These are phyloP conservation scores for Podarcis raffonei DNA, from an alignment of 2,113 vertebrate genomes.

Conservation along the genomic window DNA sequence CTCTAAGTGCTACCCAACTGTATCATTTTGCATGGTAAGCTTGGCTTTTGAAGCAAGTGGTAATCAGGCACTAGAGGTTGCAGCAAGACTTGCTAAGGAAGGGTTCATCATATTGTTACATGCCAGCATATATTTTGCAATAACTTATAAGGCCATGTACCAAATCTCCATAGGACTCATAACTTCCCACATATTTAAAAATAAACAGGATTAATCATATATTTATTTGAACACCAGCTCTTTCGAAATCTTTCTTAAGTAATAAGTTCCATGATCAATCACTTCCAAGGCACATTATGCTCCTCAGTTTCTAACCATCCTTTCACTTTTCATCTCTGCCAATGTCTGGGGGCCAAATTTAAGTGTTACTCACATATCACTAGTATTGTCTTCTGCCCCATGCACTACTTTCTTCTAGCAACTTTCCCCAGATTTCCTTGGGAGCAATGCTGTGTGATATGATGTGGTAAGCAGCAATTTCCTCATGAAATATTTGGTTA, in stretches of 20 bases:
- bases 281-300: not conserved
- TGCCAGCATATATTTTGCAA: not conserved
- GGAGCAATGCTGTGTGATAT: too few species aligned
- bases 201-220: not conserved
- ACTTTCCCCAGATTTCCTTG: too few species aligned
- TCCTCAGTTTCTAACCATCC: not conserved
- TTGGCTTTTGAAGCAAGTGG: too few species aligned
- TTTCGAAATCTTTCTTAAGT: not conserved
- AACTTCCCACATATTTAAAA: not conserved
- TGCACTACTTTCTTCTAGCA: too few species aligned
- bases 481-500: too few species aligned
- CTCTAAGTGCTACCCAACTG: too few species aligned
- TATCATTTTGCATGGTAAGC: too few species aligned
- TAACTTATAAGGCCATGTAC: not conserved
- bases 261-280: not conserved
- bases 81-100: too few species aligned
- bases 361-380: not conserved
- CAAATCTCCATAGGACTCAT: not conserved
- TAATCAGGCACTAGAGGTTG: too few species aligned
- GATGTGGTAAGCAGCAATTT: too few species aligned
- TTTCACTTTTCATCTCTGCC: not conserved
- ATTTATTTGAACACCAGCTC: not conserved
- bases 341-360: not conserved
- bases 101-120: too few species aligned
- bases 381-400: not conserved